phyloP scores from a whole-genome alignment of 2,888 invertebrate genomes.

The Actias luna region DNA sequence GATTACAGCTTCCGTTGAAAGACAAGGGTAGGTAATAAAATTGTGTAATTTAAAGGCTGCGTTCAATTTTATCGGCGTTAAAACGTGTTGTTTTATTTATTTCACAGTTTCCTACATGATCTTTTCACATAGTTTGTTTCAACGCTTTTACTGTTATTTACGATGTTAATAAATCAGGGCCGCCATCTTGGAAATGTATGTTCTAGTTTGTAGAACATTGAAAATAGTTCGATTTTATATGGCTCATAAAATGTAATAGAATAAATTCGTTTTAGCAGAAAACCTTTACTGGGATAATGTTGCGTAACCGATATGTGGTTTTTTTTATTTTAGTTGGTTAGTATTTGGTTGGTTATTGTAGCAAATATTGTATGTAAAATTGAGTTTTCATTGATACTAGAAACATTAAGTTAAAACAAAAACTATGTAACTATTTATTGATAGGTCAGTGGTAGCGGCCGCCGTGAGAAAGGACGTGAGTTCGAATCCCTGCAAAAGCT shows the following conservation, averaged over 20 bases:
- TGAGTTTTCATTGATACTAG: too few species aligned
- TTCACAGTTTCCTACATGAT: conserved; percentile 10
- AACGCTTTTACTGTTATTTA: conserved; percentile 16
- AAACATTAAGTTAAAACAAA: not conserved
- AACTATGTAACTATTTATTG: too few species aligned
- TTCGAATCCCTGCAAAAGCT: too few species aligned
- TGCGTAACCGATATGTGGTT: not conserved
- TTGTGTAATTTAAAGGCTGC: conserved; percentile 5
- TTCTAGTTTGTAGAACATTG: conserved; percentile 18
- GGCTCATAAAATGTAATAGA: conserved; percentile 22
- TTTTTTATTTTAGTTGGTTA: not conserved
- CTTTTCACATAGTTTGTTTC: conserved; percentile 6
- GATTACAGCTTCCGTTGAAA: not conserved
- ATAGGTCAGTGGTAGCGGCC: too few species aligned
- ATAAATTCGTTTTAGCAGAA: not conserved
- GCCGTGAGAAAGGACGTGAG: too few species aligned
- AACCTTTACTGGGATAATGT: not conserved
- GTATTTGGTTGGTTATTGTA: conserved; percentile 10
- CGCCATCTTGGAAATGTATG: conserved; percentile 20
- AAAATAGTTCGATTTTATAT: conserved; percentile 23
- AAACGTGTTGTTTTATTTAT: not conserved
- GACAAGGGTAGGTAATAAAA: not conserved
- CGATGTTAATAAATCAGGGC: conserved; percentile 20
- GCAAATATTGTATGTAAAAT: too few species aligned
- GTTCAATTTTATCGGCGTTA: not conserved